These are phyloP conservation scores for Cairina moschata DNA, from an alignment of 2,113 vertebrate genomes.

Conservation along the genomic window DNA sequence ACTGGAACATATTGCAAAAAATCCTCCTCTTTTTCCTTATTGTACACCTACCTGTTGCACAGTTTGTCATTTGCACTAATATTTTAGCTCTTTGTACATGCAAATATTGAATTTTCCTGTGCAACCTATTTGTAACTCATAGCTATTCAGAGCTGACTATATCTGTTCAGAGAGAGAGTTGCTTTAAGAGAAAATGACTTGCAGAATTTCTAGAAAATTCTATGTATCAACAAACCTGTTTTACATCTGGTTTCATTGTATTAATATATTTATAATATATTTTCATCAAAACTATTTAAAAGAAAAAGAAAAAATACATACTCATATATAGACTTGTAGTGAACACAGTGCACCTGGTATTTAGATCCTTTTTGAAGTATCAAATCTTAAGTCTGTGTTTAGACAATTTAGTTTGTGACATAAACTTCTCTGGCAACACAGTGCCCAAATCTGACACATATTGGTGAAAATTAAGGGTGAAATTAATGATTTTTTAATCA, in stretches of 20 bases:
- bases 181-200: background rate
- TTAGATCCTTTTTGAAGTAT: background rate
- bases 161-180: background rate
- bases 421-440: background rate
- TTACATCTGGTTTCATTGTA: background rate
- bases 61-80: background rate
- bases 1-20: background rate
- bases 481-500: background rate
- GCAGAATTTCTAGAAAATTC: background rate
- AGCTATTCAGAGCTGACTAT: background rate
- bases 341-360: background rate
- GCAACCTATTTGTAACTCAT: background rate
- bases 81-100: background rate
- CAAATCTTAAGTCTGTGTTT: conserved; percentile 5
- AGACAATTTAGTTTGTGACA: background rate
- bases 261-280: background rate
- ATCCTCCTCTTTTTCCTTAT: background rate
- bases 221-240: background rate
- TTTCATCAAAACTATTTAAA: background rate
- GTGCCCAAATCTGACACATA: background rate
- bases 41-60: background rate
- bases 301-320: background rate
- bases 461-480: background rate
- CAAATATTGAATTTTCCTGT: background rate
- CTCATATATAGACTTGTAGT: background rate